phyloP scores from a whole-genome alignment of 2,797 vertebrate species.

The Lithobates sylvaticus region DNA sequence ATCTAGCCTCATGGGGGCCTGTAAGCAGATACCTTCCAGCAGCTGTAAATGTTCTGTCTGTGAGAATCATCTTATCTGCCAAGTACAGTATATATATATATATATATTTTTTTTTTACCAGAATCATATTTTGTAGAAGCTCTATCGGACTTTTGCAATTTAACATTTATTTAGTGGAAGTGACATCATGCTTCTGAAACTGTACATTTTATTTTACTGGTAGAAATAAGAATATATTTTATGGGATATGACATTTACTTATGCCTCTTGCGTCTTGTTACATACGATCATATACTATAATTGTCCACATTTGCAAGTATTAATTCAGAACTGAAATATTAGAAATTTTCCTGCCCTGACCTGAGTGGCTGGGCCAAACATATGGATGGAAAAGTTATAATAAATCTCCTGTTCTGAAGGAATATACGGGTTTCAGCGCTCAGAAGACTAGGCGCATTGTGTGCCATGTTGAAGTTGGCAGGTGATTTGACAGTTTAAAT shows the following conservation, averaged over 20 bases:
- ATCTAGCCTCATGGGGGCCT: background rate
- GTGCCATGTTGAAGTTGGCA: conserved; percentile 30
- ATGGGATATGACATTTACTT: background rate
- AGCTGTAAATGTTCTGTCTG: background rate
- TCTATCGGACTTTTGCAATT: background rate
- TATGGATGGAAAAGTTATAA: background rate
- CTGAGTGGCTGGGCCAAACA: background rate
- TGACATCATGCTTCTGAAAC: background rate
- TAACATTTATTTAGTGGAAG: background rate
- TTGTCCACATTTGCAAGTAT: background rate
- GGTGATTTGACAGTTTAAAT: conserved; percentile 40
- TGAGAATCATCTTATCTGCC: background rate
- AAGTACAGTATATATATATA: background rate
- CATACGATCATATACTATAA: background rate
- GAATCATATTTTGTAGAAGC: background rate
- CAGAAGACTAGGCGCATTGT: conserved; percentile 39
- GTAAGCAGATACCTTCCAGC: background rate
- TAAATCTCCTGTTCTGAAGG: background rate
- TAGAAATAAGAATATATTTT: background rate
- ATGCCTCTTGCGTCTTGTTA: background rate
- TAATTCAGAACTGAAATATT: background rate
- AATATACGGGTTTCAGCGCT: background rate
- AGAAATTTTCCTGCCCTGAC: background rate
- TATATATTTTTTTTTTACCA: background rate
- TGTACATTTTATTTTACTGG: background rate